Evolutionary conservation across 1,140 invertebrate species (phyloP), one percentile per base, ranked within the genome.

Genomic region (Drosophila fuyamai): DNA sequence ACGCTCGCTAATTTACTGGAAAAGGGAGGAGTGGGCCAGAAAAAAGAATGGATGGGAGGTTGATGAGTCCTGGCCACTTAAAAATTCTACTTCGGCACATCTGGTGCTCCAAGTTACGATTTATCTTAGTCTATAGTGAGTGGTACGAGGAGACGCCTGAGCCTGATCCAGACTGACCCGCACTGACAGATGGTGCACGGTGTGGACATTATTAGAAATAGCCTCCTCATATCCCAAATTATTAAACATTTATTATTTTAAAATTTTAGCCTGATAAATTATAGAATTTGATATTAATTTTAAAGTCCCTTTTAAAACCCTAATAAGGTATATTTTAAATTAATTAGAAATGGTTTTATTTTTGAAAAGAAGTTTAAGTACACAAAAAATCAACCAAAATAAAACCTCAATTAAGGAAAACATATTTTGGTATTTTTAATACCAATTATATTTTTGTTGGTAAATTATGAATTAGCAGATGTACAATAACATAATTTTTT

Each of bases 61-160:
- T 55, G 53, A 65, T 61, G 35, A 48, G 61, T 51, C 29, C 38
- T 68, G 81, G 70, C 76, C 65, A 71, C 79, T 83, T 76, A 76
- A 88, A 83, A 74, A 76, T 83, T 72, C 62, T 38, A 63, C 67
- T 83, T 83, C 79, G 83, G 43, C 79, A 70, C 83, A 86, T 76
- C 83, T 86, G 83, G 71, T 76, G 83, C 54, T 44, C 27, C 57
- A 67, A 71, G 60, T 66, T 76, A 18, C 18, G 56, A 61, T 79
- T 62, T 63, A 67, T 61, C 65, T 62, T 60, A 6, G 43, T 50
- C 44, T 35, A 36, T 14, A 32, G 55, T 10, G n/a, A 14, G 27
- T n/a, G 16, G 29, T 14, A 18, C 13, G 36, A 29, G 9, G 23
- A 14, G 16, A 70, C 36, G 43, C 43, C 65, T 18, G 9, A 18